These are phyloP conservation scores for Sinelater perroti DNA, from an alignment of 2,888 invertebrate species.

Conservation along the genomic window DNA sequence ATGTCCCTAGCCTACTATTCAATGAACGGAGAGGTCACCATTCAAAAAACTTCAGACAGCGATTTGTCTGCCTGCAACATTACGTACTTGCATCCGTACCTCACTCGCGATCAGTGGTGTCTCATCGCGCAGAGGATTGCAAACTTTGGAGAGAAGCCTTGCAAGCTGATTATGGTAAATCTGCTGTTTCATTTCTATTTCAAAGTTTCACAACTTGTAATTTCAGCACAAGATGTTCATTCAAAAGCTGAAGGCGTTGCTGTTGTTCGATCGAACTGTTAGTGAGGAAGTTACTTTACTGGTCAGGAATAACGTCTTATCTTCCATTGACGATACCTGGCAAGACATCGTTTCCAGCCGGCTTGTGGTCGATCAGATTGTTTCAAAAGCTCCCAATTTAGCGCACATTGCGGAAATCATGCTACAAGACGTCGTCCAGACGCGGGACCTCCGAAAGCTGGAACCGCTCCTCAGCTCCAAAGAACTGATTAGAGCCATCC, in stretches of 20 bases:
- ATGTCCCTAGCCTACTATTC: conserved; percentile 53
- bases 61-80: conserved; percentile 52
- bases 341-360: conserved; percentile 50
- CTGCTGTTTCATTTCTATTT: conserved; percentile 13
- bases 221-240: conserved; percentile 56
- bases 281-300: conserved; percentile 48
- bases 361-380: conserved; percentile 49
- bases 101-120: conserved; percentile 56
- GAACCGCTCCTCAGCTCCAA: conserved; percentile 31
- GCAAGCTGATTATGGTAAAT: conserved; percentile 51
- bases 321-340: conserved; percentile 49
- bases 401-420: conserved; percentile 38
- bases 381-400: conserved; percentile 42
- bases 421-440: conserved; percentile 32
- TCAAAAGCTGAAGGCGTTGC: conserved; percentile 54
- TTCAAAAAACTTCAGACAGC: conserved; percentile 44
- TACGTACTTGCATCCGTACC: conserved; percentile 56
- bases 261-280: conserved; percentile 51
- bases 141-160: conserved; percentile 58
- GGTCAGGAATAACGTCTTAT: conserved; percentile 45
- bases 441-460: conserved; percentile 1
- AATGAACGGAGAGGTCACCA: conserved; percentile 42
- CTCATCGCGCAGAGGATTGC: conserved; percentile 56
- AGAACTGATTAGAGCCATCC: conserved; percentile 44
- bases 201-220: not conserved